Base-by-base conservation (phyloP, 2,797 vertebrate species). In the Tokudaia tokunoshimensis region DNA sequence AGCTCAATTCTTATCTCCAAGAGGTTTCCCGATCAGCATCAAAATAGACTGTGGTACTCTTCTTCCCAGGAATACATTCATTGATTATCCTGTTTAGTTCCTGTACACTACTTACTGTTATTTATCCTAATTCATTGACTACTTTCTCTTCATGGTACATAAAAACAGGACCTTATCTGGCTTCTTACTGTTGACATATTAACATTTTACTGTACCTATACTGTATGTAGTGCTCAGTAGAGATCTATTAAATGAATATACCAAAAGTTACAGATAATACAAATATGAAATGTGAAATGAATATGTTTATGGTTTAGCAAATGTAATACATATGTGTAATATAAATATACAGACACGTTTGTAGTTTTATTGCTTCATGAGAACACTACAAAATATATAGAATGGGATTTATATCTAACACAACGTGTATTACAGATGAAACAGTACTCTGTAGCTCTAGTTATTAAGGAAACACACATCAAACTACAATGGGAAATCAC, bases 101-200 rank as follows among this genome's bases (percentile, higher is more conserved):
- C 85, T 83, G 22, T 59, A 31, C 17, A 34, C 29, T 92, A 29
- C 22, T 61, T 57, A 52, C 8, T 75, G 37, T 86, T 47, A 72
- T 82, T 65, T 78, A 95, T 76, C 95, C 65, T 90, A 92, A 80
- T 67, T 94, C 84, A 67, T 29, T 80, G 57, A n/a, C 24, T 83
- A 6, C 94, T 94, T 61, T 83, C 24, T 65, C 63, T 80, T 79
- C 29, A 4, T 79, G 11, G 26, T 74, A 41, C n/a, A 47, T 55
- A 70, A 88, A 93, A 74, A 86, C 7, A 6, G 31, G 4, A 92
- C 3, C 24, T 95, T 55, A 19, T 41, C 47, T 94, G 74, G 79
- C 29, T 65, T 89, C 47, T 86, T 57, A 4, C 24, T 57, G 9
- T 59, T 63, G 26, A 83, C 3, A 84, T 84, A 70, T 83, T 88